Percentiles rank a stretch among this genome's conserved stretches.
phyloP scores from a whole-genome alignment of 2,888 invertebrate species.

The Tortrix viridana region DNA sequence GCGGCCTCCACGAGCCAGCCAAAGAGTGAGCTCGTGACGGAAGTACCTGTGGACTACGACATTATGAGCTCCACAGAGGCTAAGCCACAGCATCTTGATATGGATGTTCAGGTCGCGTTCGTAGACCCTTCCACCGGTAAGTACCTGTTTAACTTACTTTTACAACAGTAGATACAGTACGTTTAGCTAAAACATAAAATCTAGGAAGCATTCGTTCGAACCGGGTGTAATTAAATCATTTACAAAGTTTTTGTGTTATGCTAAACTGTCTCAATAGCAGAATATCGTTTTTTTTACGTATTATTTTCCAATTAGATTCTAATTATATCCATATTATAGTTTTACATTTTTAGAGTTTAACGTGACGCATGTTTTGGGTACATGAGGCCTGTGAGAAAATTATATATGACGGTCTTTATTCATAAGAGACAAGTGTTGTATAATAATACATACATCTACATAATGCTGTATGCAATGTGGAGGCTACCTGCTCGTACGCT shows the following conservation, averaged over 20 bases:
- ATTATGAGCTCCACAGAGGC: slow-evolving; percentile 69
- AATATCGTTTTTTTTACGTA: not conserved
- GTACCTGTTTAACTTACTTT: slow-evolving; percentile 44
- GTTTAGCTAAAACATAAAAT: not conserved
- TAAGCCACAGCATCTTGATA: slow-evolving; percentile 81
- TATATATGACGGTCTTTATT: slow-evolving; percentile 56
- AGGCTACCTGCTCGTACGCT: slow-evolving; percentile 76
- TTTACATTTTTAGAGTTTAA: slow-evolving; percentile 39
- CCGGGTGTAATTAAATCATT: slow-evolving; percentile 25
- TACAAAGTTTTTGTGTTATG: not conserved
- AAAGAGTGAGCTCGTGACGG: slow-evolving; percentile 72
- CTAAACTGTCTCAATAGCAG: not conserved
- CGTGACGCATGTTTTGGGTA: slow-evolving; percentile 51
- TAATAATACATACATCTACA: slow-evolving; percentile 63
- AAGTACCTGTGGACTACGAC: slow-evolving; percentile 75
- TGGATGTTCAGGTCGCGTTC: slow-evolving; percentile 86
- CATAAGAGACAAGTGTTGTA: slow-evolving; percentile 71
- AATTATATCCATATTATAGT: slow-evolving; percentile 1
- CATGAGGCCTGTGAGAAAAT: slow-evolving; percentile 67
- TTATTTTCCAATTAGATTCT: slow-evolving; percentile 24
- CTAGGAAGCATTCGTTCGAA: slow-evolving; percentile 27
- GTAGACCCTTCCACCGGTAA: slow-evolving; percentile 85
- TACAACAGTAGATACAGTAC: slow-evolving; percentile 5
- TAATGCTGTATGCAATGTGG: slow-evolving; percentile 67
- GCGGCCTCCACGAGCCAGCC: slow-evolving; percentile 86